Evolutionary conservation across 2,113 vertebrate genomes (phyloP), one percentile per base, ranked within the genome.

Genomic region (Tautogolabrus adspersus): DNA sequence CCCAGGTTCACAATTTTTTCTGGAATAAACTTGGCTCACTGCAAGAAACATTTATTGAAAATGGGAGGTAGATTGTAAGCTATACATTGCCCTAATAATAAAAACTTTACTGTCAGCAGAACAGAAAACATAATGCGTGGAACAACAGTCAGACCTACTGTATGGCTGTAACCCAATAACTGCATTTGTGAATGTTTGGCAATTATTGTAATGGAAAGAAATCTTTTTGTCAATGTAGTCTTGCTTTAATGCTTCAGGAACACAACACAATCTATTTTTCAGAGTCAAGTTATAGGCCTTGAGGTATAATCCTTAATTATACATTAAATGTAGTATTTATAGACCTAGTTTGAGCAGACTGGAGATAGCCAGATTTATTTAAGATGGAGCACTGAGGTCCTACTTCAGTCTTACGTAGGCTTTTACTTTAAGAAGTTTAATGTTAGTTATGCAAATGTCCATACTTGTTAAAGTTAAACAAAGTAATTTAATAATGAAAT

Each of bases 181-280:
- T 34, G 67, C 54, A 40, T 80, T 8, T 82, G 64, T 71, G 54
- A 80, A 81, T 37, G 47, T 67, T 61, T 75, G 19, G 71, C 66
- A 54, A n/a, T 79, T 70, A 67, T 46, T 77, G 67, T 71, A 73
- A 74, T 68, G 30, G 51, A 62, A 65, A 62, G 10, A 64, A 34
- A 79, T 30, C 37, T 58, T 56, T 77, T 79, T 78, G 46, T 52
- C 38, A 11, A 21, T 81, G 42, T 52, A 68, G 49, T n/a, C 30
- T 10, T 52, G 49, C 44, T 22, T 26, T 61, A 72, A 73, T 30
- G 42, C 34, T 58, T 52, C 52, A 30, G 57, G 58, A n/a, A 63
- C 46, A 22, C 13, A 10, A 60, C 30, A 22, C 10, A 46, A 84
- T 72, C 18, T n/a, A 61, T 51, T 78, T 57, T 49, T 18, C 47